Evolutionary conservation across 2,797 vertebrate species (phyloP), one percentile per base, ranked within the genome.

Genomic region (Pseudochaenichthys georgianus): DNA sequence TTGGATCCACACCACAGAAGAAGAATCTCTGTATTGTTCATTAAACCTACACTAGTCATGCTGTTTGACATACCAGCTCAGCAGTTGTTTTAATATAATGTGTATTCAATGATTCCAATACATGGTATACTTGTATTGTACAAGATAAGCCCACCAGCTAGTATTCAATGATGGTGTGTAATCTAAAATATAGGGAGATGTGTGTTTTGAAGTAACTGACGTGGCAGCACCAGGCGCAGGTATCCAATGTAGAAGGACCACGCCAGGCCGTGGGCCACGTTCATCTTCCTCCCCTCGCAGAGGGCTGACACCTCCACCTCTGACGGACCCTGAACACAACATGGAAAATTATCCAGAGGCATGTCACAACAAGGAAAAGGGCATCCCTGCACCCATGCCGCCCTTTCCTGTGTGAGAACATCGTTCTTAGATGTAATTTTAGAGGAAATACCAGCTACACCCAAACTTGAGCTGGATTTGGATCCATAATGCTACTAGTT

Each of bases 211-310:
- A 52, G 47, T 70, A 46, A 84, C 80, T 90, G 89, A 98, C 96
- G 68, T 75, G 97, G 97, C 64, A 98, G 91, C 81, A 97, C 93
- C 84, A 97, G 92, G 63, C 88, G 94, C 75, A 98, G 93, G 88
- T 98, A 98, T 42, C 97, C 96, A 4, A 95, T 16, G 23, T 97
- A 98, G 80, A 96, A 98, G 43, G 96, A 97, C 97, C 97, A 98
- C 73, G 97, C 97, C 76, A 98, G 91, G 9, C 97, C 97, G 0
- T 97, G 95, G 46, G 97, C 97, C 0, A 97, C 96, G 0, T 96
- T 97, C 87, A 95, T 93, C 88, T 96, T 95, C 76, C 77, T 93
- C 67, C 62, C 85, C 88, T 98, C 97, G 13, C 93, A 96, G 78
- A 97, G 85, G 67, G 95, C 93, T 6, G 95, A 97, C 67, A 96